Base-by-base conservation (phyloP, 2,113 vertebrate species). In the Nipponia nippon region DNA sequence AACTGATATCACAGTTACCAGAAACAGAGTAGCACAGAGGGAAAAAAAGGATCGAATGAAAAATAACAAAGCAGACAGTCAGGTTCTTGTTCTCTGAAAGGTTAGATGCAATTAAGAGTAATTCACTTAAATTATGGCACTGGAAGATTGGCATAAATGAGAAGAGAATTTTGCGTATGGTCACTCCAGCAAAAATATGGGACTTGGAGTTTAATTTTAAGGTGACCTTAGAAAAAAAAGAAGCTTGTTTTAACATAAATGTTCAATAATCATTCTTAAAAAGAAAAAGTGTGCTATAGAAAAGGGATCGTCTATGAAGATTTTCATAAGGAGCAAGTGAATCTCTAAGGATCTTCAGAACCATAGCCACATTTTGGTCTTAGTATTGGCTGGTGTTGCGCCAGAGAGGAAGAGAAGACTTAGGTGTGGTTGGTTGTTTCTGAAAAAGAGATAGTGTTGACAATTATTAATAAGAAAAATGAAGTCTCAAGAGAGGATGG, bases 391-490 rank as follows among this genome's bases (percentile, higher is more conserved):
- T 90, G 78, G 34, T 95, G 36, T 2, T 59, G 9, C 86, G 85
- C 61, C 91, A n/a, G 67, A 88, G 40, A 95, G 86, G 87, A 96
- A 83, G 56, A 50, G 36, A 66, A 90, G 77, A 44, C 47, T 93
- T 94, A 96, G 90, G 90, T 67, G 72, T 93, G 95, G 83, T 69
- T 97, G 67, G 13, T 95, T 90, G 80, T 94, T 97, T 95, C 63
- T 85, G 78, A 93, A 96, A 94, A 94, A 85, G 49, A 75, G 90
- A 92, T 92, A 92, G 91, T 83, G 91, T 95, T 97, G 97, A 87
- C 88, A 88, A 82, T 97, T 95, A 88, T 96, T 96, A 96, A 94
- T 89, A 70, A 94, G 82, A 95, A 97, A 95, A 97, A 90, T 94
- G 49, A 94, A 73, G 63, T 82, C 82, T 93, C 59, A 2, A 2